These are phyloP conservation scores for Enteromius paludinosus DNA, from an alignment of 2,797 vertebrate genomes.

Conservation along the genomic window DNA sequence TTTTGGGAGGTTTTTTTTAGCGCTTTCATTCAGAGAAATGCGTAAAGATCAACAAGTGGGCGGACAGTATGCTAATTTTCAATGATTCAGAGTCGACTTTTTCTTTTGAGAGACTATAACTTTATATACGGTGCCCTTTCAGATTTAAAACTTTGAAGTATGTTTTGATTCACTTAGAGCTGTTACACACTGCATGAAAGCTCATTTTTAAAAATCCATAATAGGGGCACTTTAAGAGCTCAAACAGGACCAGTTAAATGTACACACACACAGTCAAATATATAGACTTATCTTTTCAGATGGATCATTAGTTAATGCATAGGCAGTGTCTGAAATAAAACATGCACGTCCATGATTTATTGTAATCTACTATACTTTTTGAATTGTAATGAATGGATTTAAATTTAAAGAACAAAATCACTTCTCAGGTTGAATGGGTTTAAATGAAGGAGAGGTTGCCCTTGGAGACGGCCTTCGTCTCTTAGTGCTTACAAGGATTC, in stretches of 20 bases:
- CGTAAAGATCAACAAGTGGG: too few relatives aligned
- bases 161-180: too few relatives aligned
- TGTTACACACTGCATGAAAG: too few relatives aligned
- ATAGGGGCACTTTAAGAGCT: not conserved
- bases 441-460: constrained; percentile 9
- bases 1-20: too few relatives aligned
- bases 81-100: too few relatives aligned
- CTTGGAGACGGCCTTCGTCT: constrained; percentile 30
- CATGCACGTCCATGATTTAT: constrained; percentile 3
- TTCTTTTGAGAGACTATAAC: too few relatives aligned
- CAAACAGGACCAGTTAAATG: not conserved
- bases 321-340: constrained; percentile 8
- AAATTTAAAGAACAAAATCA: not conserved
- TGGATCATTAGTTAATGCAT: not conserved
- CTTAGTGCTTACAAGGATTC: not conserved
- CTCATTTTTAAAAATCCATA: too few relatives aligned
- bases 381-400: constrained; percentile 7
- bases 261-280: not conserved
- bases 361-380: not conserved
- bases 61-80: too few relatives aligned
- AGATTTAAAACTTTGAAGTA: too few relatives aligned
- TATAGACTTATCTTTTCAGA: not conserved
- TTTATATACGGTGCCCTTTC: too few relatives aligned
- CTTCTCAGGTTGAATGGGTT: constrained; percentile 13
- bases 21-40: too few relatives aligned